Base-by-base conservation (phyloP, 2,113 vertebrate genomes). In the Nothoprocta perdicaria region DNA sequence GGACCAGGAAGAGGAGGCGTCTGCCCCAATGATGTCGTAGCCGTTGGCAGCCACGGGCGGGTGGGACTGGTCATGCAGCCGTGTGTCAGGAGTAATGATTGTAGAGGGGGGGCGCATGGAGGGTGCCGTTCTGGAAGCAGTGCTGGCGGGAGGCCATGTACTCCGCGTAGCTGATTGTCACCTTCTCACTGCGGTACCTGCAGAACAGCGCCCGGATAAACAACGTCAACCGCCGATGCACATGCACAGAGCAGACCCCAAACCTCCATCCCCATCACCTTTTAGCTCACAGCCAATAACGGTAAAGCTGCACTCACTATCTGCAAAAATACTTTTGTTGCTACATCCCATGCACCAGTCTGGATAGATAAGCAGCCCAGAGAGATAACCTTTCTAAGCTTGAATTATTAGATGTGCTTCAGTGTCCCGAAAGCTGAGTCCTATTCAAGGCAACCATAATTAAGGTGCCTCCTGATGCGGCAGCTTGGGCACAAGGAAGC, bases 51-150 rank as follows among this genome's bases (percentile, higher is more conserved):
- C 97, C 94, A 98, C 98, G 75, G 97, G 95, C 96, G 98, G 96
- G 92, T 96, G 97, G 96, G 98, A 97, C 97, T 98, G 98, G 97
- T 98, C 97, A 97, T 98, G 98, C 97, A 98, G 98, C 97, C 97
- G 88, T 96, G 98, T 98, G 98, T 98, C 98, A 98, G 98, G 98
- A 98, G 98, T 98, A 98, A 98, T 98, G 98, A 98, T 98, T 98
- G 98, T 98, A 98, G 93, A 98, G 98, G 96, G 98, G 98, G 1
- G 98, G 97, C 96, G 98, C 98, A 98, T 98, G 98, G 96, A 98
- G 97, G 96, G 97, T 97, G 97, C 98, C 98, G 71, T 98, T 98
- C 97, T 98, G 98, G 96, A 98, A 97, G 97, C 97, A 98, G 78
- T 98, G 98, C 92, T 98, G 98, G 82, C 98, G 98, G 91, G 98